These are phyloP conservation scores for Camelus dromedarius DNA, from an alignment of 2,113 vertebrate genomes.

Conservation along the genomic window DNA sequence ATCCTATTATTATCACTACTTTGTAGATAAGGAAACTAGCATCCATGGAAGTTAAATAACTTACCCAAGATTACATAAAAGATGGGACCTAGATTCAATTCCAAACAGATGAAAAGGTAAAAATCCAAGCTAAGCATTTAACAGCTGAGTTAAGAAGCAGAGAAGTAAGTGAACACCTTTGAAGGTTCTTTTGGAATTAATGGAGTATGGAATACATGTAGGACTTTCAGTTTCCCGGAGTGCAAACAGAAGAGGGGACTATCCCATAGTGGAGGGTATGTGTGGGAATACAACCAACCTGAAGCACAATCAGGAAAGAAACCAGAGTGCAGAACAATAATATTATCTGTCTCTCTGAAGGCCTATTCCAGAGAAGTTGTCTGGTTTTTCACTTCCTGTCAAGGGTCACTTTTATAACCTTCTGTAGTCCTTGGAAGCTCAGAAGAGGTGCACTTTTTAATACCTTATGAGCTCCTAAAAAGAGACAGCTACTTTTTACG, in stretches of 20 bases:
- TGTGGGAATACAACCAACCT: background rate
- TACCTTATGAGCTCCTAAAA: background rate
- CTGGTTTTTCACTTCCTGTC: background rate
- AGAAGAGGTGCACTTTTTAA: background rate
- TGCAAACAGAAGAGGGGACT: background rate
- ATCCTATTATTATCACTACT: conserved; percentile 17
- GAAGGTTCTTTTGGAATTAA: background rate
- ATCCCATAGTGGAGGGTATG: background rate
- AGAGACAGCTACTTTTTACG: background rate
- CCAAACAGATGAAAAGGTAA: background rate
- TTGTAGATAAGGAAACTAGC: conserved; percentile 1
- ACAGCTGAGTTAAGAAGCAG: conserved; percentile 29
- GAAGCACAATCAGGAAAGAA: background rate
- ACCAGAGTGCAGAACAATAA: background rate
- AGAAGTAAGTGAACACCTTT: background rate
- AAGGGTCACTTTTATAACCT: background rate
- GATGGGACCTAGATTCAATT: background rate
- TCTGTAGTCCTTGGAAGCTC: background rate
- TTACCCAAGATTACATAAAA: background rate
- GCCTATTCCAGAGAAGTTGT: background rate
- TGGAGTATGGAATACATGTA: background rate
- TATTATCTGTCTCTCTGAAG: background rate
- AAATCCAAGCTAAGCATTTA: background rate
- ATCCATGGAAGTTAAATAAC: background rate
- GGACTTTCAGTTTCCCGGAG: background rate